phyloP scores from a whole-genome alignment of 2,888 invertebrate genomes.

The Dryobotodes eremita region DNA sequence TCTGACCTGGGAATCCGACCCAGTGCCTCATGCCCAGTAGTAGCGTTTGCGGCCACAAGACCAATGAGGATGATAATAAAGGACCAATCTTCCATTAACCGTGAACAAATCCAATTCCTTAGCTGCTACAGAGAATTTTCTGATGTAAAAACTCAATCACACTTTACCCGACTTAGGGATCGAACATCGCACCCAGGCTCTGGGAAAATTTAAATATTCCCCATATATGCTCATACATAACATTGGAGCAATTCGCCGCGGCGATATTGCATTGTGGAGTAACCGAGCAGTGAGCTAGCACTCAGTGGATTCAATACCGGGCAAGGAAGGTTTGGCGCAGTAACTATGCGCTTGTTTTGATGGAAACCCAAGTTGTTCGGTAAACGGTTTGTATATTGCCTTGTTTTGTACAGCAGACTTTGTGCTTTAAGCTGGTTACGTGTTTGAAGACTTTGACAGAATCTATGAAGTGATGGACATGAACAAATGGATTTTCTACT shows the following conservation, averaged over 20 bases:
- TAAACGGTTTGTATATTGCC: neutral
- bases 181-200: neutral
- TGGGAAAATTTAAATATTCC: slow-evolving; percentile 36
- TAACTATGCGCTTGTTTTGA: slow-evolving; percentile 41
- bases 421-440: too few relatives aligned
- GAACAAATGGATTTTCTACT: too few relatives aligned
- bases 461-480: too few relatives aligned
- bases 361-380: slow-evolving; percentile 5
- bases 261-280: slow-evolving; percentile 66
- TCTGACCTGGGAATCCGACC: neutral
- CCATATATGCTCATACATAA: slow-evolving; percentile 18
- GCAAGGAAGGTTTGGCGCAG: slow-evolving; percentile 24
- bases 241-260: slow-evolving; percentile 18
- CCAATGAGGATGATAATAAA: neutral
- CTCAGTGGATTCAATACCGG: slow-evolving; percentile 68
- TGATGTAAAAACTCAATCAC: neutral
- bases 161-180: neutral
- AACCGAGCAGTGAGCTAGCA: slow-evolving; percentile 57
- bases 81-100: neutral
- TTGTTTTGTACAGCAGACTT: neutral
- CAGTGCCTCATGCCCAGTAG: neutral
- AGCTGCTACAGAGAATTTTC: neutral
- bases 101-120: neutral
- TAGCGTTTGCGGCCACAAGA: neutral
- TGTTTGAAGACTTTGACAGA: neutral